Evolutionary conservation across 2,113 vertebrate genomes (phyloP).

Genomic region (Carassius gibelio): DNA sequence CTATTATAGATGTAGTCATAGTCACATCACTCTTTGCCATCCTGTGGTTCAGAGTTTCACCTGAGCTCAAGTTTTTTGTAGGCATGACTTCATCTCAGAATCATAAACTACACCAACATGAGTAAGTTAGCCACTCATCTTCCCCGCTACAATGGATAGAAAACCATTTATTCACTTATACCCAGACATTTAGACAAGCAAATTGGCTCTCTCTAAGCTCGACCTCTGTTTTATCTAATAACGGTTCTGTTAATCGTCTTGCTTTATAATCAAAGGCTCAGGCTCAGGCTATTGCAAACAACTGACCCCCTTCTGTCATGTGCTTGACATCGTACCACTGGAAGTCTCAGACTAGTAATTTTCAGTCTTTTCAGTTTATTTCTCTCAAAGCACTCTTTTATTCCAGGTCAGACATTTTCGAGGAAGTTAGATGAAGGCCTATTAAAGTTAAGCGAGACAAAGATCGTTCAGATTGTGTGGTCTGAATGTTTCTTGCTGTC

Average conservation of each 20-base stretch:
- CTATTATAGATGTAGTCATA: neutral
- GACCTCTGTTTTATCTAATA: conserved; percentile 59
- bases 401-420: conserved; percentile 42
- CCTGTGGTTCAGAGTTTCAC: conserved; percentile 46
- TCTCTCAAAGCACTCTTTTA: conserved; percentile 48
- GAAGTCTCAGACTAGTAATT: conserved; percentile 52
- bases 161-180: conserved; percentile 67
- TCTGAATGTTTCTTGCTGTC: conserved; percentile 48
- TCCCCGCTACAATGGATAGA: conserved; percentile 59
- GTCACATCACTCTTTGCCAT: conserved; percentile 9
- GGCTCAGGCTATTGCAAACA: conserved; percentile 62
- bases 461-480: conserved; percentile 57
- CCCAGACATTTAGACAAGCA: conserved; percentile 67
- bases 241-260: conserved; percentile 64
- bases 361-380: conserved; percentile 40
- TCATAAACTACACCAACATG: conserved; percentile 35
- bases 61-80: conserved; percentile 39
- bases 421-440: conserved; percentile 39
- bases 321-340: conserved; percentile 56
- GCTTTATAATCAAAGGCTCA: conserved; percentile 67
- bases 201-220: conserved; percentile 56
- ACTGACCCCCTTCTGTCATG: conserved; percentile 50
- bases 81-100: conserved; percentile 55
- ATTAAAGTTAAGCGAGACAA: conserved; percentile 45
- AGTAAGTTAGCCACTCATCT: conserved; percentile 61